Percentiles rank a stretch among this genome's conserved stretches.
phyloP scores from a whole-genome alignment of 92 coral and sea anemone species.

The Heliopora coerulea region DNA sequence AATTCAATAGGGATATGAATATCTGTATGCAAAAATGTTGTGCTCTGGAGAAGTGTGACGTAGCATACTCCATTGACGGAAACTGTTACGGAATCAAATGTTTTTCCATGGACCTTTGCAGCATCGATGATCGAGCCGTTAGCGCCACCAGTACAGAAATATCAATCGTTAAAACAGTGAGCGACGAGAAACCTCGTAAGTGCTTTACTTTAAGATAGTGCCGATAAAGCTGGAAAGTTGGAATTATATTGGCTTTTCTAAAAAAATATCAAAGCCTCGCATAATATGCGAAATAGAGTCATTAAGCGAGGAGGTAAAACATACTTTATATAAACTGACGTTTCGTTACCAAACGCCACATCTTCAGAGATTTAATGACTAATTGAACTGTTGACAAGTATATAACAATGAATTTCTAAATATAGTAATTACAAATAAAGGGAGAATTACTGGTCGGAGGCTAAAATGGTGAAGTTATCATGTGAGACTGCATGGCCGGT shows the following conservation, averaged over 20 bases:
- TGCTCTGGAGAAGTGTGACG: constrained; percentile 69
- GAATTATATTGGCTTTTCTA: background rate
- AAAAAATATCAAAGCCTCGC: background rate
- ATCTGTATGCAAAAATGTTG: constrained; percentile 88
- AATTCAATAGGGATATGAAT: constrained; percentile 66
- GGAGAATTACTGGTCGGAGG: no score
- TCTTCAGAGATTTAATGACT: no score
- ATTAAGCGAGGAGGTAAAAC: no score
- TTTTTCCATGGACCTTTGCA: constrained; percentile 73
- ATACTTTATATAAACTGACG: no score
- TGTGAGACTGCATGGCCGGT: no score
- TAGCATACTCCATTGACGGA: constrained; percentile 91
- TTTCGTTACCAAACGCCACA: no score
- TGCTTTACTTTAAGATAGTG: background rate
- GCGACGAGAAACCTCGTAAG: constrained; percentile 13
- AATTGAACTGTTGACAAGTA: no score
- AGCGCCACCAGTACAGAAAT: constrained; percentile 25
- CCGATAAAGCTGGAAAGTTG: background rate
- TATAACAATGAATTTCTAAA: no score
- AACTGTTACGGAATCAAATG: constrained; percentile 87
- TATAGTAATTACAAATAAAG: no score
- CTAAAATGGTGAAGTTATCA: no score
- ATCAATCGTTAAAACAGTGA: constrained; percentile 22
- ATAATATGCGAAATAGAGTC: no score
- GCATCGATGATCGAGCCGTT: constrained; percentile 58